A percentile compares a stretch with the other conserved stretches of the same genome.
Evolutionary conservation across 2,888 invertebrate genomes (phyloP).

Genomic region (Tuta absoluta): DNA sequence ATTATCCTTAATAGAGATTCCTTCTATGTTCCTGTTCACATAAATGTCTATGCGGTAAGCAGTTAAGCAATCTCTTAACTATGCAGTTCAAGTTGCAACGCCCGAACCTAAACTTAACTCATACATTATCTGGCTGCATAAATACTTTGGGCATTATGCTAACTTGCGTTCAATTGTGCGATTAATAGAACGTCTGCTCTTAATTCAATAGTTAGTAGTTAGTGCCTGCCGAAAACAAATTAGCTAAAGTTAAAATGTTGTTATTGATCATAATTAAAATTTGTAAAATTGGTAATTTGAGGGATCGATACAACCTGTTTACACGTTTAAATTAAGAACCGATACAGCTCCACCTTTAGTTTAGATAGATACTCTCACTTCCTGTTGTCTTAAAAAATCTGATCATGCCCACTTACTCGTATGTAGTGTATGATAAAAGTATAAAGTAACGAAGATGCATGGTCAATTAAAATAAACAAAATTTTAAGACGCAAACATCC

Average conservation of each 20-base stretch:
- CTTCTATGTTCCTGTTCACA: neutral
- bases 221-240: neutral
- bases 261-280: too few species aligned
- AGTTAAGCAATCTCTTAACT: slow-evolving; percentile 7
- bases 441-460: neutral
- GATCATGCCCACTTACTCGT: too few species aligned
- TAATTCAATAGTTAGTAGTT: neutral
- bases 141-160: slow-evolving; percentile 22
- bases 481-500: neutral
- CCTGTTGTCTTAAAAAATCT: too few species aligned
- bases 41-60: slow-evolving; percentile 9
- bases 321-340: too few species aligned
- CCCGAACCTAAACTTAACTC: slow-evolving; percentile 27
- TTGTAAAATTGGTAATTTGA: too few species aligned
- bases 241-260: neutral
- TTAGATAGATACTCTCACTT: too few species aligned
- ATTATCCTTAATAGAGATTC: neutral
- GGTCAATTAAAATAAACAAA: too few species aligned
- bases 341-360: too few species aligned
- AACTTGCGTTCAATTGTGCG: slow-evolving; percentile 33
- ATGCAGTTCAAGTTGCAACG: slow-evolving; percentile 21
- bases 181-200: neutral
- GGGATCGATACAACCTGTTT: too few species aligned
- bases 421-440: too few species aligned
- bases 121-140: slow-evolving; percentile 21